A percentile compares a stretch with the other conserved stretches of the same genome.
phyloP scores from a whole-genome alignment of 2,797 vertebrate genomes.

The Acipenser oxyrinchus region DNA sequence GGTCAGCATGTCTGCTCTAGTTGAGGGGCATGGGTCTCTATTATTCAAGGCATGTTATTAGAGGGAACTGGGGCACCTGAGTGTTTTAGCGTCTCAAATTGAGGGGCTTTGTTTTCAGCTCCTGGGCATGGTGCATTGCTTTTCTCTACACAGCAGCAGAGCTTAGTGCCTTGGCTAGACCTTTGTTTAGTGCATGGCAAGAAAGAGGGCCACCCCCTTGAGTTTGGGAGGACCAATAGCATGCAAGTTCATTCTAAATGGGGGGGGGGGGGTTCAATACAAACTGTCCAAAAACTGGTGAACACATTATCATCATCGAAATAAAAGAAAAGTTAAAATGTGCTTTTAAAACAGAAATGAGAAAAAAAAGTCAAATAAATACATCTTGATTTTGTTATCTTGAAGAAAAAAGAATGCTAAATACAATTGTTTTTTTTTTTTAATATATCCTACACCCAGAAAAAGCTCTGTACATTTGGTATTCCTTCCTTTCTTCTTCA shows the following conservation, averaged over 20 bases:
- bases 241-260: conserved; percentile 42
- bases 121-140: too few species aligned
- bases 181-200: background rate
- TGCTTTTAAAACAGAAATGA: conserved; percentile 59
- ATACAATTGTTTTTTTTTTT: conserved; percentile 46
- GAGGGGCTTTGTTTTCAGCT: too few species aligned
- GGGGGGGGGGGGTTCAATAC: conserved; percentile 32
- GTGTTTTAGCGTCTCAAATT: too few species aligned
- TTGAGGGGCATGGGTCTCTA: too few species aligned
- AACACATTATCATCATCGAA: conserved; percentile 34
- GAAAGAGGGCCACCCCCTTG: background rate
- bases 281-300: background rate
- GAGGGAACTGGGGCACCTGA: too few species aligned
- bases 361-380: conserved; percentile 95
- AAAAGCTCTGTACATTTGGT: conserved; percentile 89
- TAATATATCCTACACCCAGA: conserved; percentile 78
- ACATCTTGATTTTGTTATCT: conserved; percentile 64
- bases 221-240: conserved; percentile 36
- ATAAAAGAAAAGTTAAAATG: conserved; percentile 55
- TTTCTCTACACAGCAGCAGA: background rate
- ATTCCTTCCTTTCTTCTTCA: conserved; percentile 54
- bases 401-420: conserved; percentile 47
- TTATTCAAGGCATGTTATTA: too few species aligned
- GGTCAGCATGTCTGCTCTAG: too few species aligned
- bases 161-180: background rate